phyloP scores from a whole-genome alignment of 2,113 vertebrate species.

The Heliornis fulica region DNA sequence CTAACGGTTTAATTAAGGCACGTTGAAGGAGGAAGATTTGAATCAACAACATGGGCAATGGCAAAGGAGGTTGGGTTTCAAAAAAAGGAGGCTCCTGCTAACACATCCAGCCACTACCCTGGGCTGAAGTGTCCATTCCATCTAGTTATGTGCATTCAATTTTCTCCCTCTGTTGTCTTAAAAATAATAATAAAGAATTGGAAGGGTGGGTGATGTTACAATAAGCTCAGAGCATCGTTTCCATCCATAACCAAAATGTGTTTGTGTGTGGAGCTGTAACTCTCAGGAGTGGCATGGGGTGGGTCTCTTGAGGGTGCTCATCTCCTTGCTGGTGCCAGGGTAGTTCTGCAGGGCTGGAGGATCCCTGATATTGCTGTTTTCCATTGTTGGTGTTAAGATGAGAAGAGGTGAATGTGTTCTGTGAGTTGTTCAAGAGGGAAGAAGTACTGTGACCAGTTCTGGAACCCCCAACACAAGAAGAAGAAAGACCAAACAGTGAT shows the following conservation, averaged over 20 bases:
- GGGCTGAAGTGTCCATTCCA: not conserved
- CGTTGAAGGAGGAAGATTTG: constrained; percentile 72
- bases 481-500: too few relatives aligned
- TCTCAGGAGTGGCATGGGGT: rapidly evolving
- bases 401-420: not conserved
- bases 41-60: constrained; percentile 1
- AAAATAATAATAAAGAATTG: not conserved
- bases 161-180: not conserved
- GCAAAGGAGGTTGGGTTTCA: not conserved
- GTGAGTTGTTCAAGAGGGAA: not conserved
- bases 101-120: not conserved
- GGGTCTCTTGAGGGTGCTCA: rapidly evolving
- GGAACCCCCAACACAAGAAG: too few relatives aligned
- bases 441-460: too few relatives aligned
- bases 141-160: not conserved
- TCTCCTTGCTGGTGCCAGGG: not conserved
- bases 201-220: not conserved
- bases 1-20: constrained; percentile 84
- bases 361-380: not conserved
- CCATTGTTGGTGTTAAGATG: too few relatives aligned
- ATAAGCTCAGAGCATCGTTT: not conserved
- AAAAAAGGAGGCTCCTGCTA: not conserved
- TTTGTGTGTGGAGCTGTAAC: rapidly evolving
- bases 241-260: rapidly evolving
- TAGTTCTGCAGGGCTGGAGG: not conserved